Percentiles rank a stretch among this genome's conserved stretches.
These are phyloP conservation scores for Oostethus manadensis DNA, from an alignment of 2,113 vertebrate species.

Conservation along the genomic window DNA sequence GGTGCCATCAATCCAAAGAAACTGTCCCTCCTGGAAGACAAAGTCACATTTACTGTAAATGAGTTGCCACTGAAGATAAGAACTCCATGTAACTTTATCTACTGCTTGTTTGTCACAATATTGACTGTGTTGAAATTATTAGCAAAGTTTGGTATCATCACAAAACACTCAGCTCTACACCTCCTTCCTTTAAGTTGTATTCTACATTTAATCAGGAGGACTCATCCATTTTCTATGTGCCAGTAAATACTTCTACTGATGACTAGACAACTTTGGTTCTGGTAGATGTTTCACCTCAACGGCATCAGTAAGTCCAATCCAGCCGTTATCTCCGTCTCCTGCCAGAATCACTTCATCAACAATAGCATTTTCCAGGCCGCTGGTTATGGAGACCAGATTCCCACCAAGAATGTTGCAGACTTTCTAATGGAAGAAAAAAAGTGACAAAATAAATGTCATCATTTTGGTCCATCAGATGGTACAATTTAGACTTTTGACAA, in stretches of 20 bases:
- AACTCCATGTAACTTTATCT: too few species aligned
- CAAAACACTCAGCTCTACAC: too few species aligned
- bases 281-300: background rate
- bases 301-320: background rate
- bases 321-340: background rate
- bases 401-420: background rate
- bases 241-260: too few species aligned
- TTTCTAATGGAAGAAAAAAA: background rate
- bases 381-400: background rate
- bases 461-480: too few species aligned
- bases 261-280: background rate
- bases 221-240: background rate
- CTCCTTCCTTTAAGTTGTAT: too few species aligned
- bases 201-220: too few species aligned
- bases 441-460: too few species aligned
- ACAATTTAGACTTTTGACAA: too few species aligned
- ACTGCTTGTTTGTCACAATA: background rate
- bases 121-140: background rate
- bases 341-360: background rate
- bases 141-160: background rate
- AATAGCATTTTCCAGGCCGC: background rate
- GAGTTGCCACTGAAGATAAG: background rate
- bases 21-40: background rate
- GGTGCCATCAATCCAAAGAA: background rate
- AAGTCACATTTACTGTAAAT: background rate